These are phyloP conservation scores for Carterocephalus palaemon DNA, from an alignment of 2,888 invertebrate species.

Conservation along the genomic window DNA sequence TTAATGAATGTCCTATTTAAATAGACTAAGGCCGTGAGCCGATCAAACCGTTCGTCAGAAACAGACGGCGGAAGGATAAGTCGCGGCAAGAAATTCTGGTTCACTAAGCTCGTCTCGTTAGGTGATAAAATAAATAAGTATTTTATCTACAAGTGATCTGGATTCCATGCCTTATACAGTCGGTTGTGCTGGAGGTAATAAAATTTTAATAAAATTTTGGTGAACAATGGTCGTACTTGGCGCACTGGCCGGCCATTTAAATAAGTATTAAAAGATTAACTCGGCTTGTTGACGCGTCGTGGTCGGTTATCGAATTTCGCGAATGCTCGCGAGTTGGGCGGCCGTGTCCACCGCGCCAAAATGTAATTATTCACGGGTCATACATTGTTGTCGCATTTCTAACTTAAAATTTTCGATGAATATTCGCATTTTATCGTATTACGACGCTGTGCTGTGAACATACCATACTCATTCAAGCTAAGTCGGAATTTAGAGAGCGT, in stretches of 20 bases:
- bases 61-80: no score
- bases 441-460: no score
- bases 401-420: slow-evolving; percentile 22
- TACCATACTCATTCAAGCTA: no score
- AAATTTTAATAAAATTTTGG: slow-evolving; percentile 44
- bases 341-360: slow-evolving; percentile 48
- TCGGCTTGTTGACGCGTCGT: slow-evolving; percentile 73
- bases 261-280: slow-evolving; percentile 73
- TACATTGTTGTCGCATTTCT: slow-evolving; percentile 40
- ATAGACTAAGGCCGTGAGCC: no score
- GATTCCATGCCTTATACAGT: slow-evolving; percentile 19
- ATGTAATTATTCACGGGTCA: slow-evolving; percentile 57
- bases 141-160: slow-evolving; percentile 21
- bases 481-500: no score
- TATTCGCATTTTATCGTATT: neutral
- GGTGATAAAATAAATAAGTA: slow-evolving; percentile 20
- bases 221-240: slow-evolving; percentile 64
- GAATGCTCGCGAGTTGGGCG: slow-evolving; percentile 38
- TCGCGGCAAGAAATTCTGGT: no score
- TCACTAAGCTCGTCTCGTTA: no score
- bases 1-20: slow-evolving; percentile 16
- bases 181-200: slow-evolving; percentile 27
- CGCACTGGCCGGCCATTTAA: slow-evolving; percentile 55
- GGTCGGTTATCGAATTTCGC: slow-evolving; percentile 68
- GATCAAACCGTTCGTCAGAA: no score